Percentiles rank a stretch among this genome's conserved stretches.
These are phyloP conservation scores for Salmo trutta DNA, from an alignment of 2,797 vertebrate species.

Conservation along the genomic window DNA sequence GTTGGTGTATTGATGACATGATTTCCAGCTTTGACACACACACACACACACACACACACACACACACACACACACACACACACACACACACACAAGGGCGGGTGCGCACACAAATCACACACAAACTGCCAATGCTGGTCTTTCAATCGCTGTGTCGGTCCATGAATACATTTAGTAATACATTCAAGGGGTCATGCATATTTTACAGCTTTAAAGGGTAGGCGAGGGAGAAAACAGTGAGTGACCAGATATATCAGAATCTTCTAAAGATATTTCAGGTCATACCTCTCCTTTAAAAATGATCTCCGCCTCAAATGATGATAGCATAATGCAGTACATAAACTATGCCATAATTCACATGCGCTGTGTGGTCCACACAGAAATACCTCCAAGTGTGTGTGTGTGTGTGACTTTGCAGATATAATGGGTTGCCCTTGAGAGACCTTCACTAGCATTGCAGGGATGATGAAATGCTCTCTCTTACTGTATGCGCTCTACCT, in stretches of 20 bases:
- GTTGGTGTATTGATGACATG: constrained; percentile 59
- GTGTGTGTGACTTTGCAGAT: constrained; percentile 76
- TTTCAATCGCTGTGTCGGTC: constrained; percentile 54
- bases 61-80: neutral
- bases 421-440: constrained; percentile 73
- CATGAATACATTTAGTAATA: constrained; percentile 61
- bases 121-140: constrained; percentile 59
- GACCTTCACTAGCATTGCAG: constrained; percentile 73
- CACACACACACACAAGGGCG: neutral
- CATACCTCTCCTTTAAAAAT: neutral
- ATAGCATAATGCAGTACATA: neutral
- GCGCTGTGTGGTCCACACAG: constrained; percentile 1
- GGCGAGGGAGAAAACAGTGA: neutral
- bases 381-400: neutral
- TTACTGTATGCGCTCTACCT: constrained; percentile 34
- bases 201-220: constrained; percentile 62
- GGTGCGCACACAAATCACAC: constrained; percentile 10
- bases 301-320: neutral
- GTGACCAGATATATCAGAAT: neutral
- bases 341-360: neutral
- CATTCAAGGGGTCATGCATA: constrained; percentile 65
- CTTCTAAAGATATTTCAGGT: neutral
- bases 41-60: constrained; percentile 7
- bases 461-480: constrained; percentile 43
- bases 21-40: constrained; percentile 26